Conservation (phyloP, 2,113 vertebrate genomes). For the Xiphorhynchus elegans region DNA sequence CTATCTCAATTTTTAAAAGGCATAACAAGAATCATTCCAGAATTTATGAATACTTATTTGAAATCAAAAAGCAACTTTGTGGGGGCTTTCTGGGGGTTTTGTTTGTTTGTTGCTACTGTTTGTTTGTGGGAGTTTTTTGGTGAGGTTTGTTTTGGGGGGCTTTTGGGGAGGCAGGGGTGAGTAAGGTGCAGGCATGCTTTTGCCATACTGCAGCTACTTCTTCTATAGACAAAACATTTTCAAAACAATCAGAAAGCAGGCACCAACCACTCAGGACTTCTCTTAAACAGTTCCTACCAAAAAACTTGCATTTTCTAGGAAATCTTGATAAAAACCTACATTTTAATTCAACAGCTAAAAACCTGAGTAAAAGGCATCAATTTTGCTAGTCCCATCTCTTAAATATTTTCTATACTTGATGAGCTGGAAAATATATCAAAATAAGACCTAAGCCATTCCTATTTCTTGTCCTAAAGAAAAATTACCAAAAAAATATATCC, state of each 20-base stretch:
- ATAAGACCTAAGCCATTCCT: not conserved
- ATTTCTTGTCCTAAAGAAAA: not conserved
- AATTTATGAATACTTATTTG: not conserved
- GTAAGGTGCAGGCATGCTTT: accelerated
- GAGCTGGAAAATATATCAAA: not conserved
- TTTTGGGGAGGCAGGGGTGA: too few relatives aligned
- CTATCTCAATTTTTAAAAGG: not conserved
- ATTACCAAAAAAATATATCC: accelerated
- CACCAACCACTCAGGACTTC: not conserved
- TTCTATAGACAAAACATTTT: not conserved
- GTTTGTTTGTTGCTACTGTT: not conserved
- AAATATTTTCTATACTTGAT: not conserved
- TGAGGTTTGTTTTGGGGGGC: too few relatives aligned
- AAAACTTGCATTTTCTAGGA: not conserved
- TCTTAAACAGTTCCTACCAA: not conserved
- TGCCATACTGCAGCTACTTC: not conserved
- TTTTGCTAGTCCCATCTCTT: not conserved
- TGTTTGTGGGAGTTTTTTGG: accelerated
- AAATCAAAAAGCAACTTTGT: not conserved
- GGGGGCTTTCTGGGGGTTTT: not conserved
- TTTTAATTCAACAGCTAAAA: not conserved
- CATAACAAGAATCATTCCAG: not conserved
- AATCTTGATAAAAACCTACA: not conserved
- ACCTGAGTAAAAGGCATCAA: not conserved
- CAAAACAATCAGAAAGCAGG: not conserved